Conservation (phyloP, 2,113 vertebrate genomes). For the Chascanopsetta lugubris region DNA sequence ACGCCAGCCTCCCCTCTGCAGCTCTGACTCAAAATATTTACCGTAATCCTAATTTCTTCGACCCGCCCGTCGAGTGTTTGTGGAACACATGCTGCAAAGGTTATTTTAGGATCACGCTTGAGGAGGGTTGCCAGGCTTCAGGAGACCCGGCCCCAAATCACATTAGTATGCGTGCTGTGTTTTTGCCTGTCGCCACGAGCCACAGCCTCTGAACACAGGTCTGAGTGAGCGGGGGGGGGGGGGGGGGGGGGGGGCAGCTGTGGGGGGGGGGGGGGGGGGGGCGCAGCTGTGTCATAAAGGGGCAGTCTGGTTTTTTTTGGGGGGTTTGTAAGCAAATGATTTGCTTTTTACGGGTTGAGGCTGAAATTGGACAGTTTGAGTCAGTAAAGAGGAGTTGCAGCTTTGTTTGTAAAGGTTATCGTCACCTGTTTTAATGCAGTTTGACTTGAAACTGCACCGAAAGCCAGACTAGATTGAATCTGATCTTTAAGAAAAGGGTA, state of each 20-base stretch:
- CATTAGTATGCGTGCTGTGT: conserved; percentile 67
- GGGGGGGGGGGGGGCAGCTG: too few relatives aligned
- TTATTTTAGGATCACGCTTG: conserved; percentile 54
- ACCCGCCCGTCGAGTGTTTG: conserved; percentile 19
- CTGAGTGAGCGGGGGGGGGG: conserved; percentile 15
- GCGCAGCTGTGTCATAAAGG: conserved; percentile 37
- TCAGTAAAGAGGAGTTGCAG: neutral
- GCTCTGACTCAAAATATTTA: conserved; percentile 11
- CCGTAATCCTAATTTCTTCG: conserved; percentile 17
- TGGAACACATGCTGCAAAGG: conserved; percentile 41
- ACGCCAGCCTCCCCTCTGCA: neutral
- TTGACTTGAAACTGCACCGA: too few relatives aligned
- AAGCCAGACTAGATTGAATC: neutral
- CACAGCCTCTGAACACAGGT: conserved; percentile 26
- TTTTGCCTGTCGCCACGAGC: conserved; percentile 39
- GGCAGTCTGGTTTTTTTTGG: neutral
- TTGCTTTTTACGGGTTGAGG: neutral
- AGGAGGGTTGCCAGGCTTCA: conserved; percentile 46
- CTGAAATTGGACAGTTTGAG: neutral
- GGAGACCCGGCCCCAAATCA: conserved; percentile 23
- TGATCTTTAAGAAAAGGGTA: neutral
- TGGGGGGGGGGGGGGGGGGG: too few relatives aligned
- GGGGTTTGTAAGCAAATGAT: neutral
- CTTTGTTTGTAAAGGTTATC: neutral
- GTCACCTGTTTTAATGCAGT: neutral